A percentile compares a stretch with the other conserved stretches of the same genome.
These are phyloP conservation scores for Lepilemur septentrionalis DNA, from an alignment of 2,797 vertebrate species.

Conservation along the genomic window DNA sequence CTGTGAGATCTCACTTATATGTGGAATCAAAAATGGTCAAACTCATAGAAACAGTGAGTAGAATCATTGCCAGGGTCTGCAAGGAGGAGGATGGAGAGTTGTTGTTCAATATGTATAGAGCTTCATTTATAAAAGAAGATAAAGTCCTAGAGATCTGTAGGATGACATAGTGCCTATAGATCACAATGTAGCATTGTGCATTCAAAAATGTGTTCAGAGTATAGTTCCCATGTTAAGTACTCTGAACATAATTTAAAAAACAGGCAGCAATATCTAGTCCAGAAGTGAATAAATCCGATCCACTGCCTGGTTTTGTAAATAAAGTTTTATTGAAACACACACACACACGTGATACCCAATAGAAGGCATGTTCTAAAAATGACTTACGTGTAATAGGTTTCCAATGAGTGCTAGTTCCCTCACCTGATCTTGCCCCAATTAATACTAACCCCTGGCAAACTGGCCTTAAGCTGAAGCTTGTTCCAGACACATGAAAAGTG, in stretches of 20 bases:
- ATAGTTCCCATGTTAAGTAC: neutral
- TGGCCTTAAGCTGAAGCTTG: neutral
- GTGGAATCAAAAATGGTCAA: neutral
- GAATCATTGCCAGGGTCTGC: neutral
- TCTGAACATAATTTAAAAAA: neutral
- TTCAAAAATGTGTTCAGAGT: neutral
- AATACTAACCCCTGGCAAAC: neutral
- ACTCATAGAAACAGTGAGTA: neutral
- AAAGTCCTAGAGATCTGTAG: neutral
- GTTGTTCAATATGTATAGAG: too few species aligned
- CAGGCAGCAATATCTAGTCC: neutral
- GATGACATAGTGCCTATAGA: neutral
- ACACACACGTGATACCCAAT: neutral
- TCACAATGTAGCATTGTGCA: neutral
- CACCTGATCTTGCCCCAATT: neutral
- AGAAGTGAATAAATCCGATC: neutral
- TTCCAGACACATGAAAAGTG: neutral
- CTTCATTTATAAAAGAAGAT: neutral
- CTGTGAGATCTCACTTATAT: neutral
- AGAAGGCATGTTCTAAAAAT: neutral
- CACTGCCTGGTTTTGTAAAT: neutral
- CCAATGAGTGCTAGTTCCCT: neutral
- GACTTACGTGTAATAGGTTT: neutral
- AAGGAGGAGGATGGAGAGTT: neutral
- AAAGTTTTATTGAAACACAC: neutral